A percentile compares a stretch with the other conserved stretches of the same genome.
phyloP scores from a whole-genome alignment of 30 jellyfish, hydroid and myxozoan species.

The Hydractinia symbiolongicarpus region DNA sequence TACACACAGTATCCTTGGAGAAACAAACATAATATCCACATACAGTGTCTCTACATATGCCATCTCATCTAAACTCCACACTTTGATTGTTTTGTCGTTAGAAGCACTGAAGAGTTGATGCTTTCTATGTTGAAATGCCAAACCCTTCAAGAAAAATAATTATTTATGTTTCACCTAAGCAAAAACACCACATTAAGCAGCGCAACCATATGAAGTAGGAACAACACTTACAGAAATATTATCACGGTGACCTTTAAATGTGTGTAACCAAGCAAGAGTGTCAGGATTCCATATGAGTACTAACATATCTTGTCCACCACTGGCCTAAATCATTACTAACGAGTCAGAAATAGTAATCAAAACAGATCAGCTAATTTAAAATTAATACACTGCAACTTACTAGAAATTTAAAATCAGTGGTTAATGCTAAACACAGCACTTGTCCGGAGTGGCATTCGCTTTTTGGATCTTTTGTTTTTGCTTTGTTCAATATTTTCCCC shows the following conservation, averaged over 20 bases:
- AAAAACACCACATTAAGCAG: background rate
- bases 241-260: slow-evolving; percentile 75
- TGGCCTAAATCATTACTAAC: slow-evolving; percentile 40
- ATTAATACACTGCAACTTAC: slow-evolving; percentile 21
- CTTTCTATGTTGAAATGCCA: slow-evolving; percentile 66
- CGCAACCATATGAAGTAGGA: background rate
- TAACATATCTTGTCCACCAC: slow-evolving; percentile 77
- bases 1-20: background rate
- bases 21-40: slow-evolving; percentile 9
- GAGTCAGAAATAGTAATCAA: background rate
- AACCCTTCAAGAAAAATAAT: slow-evolving; percentile 40
- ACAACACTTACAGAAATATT: slow-evolving; percentile 46
- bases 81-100: slow-evolving; percentile 65
- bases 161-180: background rate
- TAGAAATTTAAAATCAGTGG: slow-evolving; percentile 63
- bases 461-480: slow-evolving; percentile 5
- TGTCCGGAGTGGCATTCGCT: slow-evolving; percentile 44
- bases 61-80: slow-evolving; percentile 93
- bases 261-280: slow-evolving; percentile 39
- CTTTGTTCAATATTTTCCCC: slow-evolving; percentile 25
- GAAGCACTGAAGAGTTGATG: slow-evolving; percentile 95
- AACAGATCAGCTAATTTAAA: background rate
- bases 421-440: slow-evolving; percentile 48
- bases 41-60: slow-evolving; percentile 89
- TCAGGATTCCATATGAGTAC: slow-evolving; percentile 81